Base-by-base conservation (phyloP, 2,113 vertebrate genomes). In the Leptobrachium ailaonicum region DNA sequence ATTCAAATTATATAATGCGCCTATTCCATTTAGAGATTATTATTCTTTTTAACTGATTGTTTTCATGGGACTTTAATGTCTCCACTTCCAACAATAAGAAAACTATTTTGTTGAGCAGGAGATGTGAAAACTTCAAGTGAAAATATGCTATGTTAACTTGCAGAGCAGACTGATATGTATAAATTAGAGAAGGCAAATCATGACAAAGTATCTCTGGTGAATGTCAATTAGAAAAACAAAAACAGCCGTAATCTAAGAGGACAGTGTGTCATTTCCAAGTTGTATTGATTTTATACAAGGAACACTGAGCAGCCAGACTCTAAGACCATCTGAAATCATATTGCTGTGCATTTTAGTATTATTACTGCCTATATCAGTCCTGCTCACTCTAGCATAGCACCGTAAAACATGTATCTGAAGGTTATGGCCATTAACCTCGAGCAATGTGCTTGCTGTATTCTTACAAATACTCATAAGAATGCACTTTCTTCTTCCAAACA, bases 161-260 rank as follows among this genome's bases (percentile, higher is more conserved):
- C 54, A 11, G 40, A 32, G 11, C 69, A 70, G 47, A 86, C 32
- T 83, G 72, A 84, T 62, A 14, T 9, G 20, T 64, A 50, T 53
- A 85, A 89, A 83, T 79, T 84, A 87, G 60, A 43, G 44, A 70
- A 85, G 77, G 82, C 82, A 86, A 85, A 83, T 20, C 9, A 0
- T 32, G 60, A 83, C 69, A 71, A 71, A 40, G 8, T 45, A 43
- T 81, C 82, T 87, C 13, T 0, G 63, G 43, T 85, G 74, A 82
- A 84, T 76, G 85, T 80, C 71, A 83, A 80, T 79, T 69, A 82
- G 64, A 83, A 85, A 75, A 32, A 32, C 20, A 32, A 76, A 3
- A 77, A 88, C 82, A 68, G 14, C 45, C 82, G 60, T 74, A 83
- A 66, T 87, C 86, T 82, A 87, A 83, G 41, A 84, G 41, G 82